Base-by-base conservation (phyloP, 2,113 vertebrate species). In the Platycercus adscitus region DNA sequence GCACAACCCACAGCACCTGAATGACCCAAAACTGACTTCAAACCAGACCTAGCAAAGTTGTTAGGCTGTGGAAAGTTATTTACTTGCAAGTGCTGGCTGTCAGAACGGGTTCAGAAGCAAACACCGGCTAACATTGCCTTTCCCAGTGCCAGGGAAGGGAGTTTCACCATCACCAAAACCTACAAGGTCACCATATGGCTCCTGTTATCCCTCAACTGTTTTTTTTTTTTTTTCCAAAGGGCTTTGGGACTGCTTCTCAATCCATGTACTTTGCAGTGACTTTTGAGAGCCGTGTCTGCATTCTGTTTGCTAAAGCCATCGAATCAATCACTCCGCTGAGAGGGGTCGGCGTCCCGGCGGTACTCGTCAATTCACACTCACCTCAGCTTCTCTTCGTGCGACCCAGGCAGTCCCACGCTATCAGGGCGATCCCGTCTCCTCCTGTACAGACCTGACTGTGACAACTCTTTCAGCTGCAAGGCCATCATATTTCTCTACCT, bases 371-470 rank as follows among this genome's bases (percentile, higher is more conserved):
- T 71, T 41, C 9, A 2, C 70, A 97, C 99, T 98, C 98, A 99
- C 99, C 99, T 99, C 94, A 98, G 88, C 84, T 96, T 98, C 82
- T 98, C 98, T 78, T 97, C 96, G 1, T 97, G 97, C 11, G 97
- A 92, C 89, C 97, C 97, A 8, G 93, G 96, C 44, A 97, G 88
- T 91, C 97, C 98, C 97, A 98, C 95, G 89, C 99, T 99, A 93
- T 99, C 99, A 5, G 99, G 98, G 44, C 99, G 99, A 93, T 99
- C 99, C 87, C 99, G 98, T 96, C 99, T 98, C 77, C 99, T 98
- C 91, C 99, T 98, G 98, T 99, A 99, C 96, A 99, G 98, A 95
- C 98, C 98, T 24, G 99, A 99, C 55, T 99, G 98, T 56, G 98
- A 98, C 96, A 99, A 97, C 97, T 99, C 99, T 95, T 99, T 99